Evolutionary conservation across 2,113 vertebrate species (phyloP).

Genomic region (Garra rufa): DNA sequence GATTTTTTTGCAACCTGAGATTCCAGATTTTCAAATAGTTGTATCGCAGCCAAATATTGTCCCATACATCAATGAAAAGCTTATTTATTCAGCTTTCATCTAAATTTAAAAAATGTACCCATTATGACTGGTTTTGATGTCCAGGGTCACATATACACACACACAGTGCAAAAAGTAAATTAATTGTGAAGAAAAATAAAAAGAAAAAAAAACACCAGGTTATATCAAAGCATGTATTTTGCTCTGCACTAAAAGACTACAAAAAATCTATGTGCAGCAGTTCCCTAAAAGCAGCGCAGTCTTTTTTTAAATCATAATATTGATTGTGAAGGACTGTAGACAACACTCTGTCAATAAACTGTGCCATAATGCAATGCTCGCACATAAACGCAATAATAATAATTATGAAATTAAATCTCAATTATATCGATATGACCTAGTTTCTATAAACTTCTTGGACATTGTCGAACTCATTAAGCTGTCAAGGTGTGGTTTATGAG

Average conservation of each 20-base stretch:
- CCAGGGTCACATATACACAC: too few species aligned
- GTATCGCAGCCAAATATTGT: too few species aligned
- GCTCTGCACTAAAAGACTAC: neutral
- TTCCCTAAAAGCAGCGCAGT: conserved; percentile 17
- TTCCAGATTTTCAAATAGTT: too few species aligned
- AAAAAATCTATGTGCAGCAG: conserved; percentile 2
- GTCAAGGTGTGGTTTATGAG: conserved; percentile 55
- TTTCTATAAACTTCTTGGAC: conserved; percentile 55
- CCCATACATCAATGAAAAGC: too few species aligned
- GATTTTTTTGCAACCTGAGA: too few species aligned
- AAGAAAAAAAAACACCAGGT: too few species aligned
- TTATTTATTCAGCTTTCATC: too few species aligned
- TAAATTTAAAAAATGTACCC: too few species aligned
- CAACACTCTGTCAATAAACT: conserved; percentile 57
- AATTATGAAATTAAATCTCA: conserved; percentile 61
- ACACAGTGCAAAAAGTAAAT: too few species aligned
- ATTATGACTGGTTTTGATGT: too few species aligned
- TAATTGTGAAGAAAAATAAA: too few species aligned
- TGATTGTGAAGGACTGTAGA: conserved; percentile 52
- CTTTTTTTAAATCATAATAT: conserved; percentile 55
- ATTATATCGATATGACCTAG: conserved; percentile 59
- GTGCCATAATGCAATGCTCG: conserved; percentile 50
- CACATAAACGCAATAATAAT: conserved; percentile 60
- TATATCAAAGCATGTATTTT: neutral
- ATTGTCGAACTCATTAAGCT: conserved; percentile 56